A percentile compares a stretch with the other conserved stretches of the same genome.
Evolutionary conservation across 2,113 vertebrate species (phyloP).

Genomic region (Colinus virginianus): DNA sequence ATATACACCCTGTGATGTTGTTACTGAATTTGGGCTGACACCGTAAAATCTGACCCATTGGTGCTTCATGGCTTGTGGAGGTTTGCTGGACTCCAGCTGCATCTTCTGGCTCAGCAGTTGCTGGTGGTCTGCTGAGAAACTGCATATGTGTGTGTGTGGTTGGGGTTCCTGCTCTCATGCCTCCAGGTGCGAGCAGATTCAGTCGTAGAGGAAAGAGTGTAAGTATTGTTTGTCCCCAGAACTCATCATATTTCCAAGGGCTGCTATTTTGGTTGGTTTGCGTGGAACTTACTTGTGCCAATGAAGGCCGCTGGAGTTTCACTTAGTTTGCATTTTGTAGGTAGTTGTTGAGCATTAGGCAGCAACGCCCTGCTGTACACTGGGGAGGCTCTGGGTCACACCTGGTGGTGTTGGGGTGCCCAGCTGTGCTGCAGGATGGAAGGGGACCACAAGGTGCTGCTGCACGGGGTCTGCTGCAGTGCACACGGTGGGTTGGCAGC

Average conservation of each 20-base stretch:
- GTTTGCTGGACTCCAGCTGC: constrained; percentile 44
- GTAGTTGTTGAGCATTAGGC: background rate
- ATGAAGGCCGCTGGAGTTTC: background rate
- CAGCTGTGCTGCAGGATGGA: accelerated
- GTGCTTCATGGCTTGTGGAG: background rate
- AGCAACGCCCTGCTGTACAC: background rate
- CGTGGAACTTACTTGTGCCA: background rate
- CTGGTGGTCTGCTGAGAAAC: constrained; percentile 9
- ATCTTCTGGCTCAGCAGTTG: background rate
- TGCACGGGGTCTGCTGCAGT: background rate
- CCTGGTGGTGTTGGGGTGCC: background rate
- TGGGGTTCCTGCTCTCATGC: background rate
- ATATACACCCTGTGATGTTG: background rate
- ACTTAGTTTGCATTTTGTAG: background rate
- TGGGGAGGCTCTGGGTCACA: background rate
- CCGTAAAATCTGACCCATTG: constrained; percentile 5
- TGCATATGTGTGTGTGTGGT: background rate
- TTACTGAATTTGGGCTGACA: constrained; percentile 14
- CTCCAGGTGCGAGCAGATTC: background rate
- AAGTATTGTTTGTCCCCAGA: background rate
- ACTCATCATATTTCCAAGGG: background rate
- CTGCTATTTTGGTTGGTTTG: constrained; percentile 7
- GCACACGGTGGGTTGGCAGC: background rate
- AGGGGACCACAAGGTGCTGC: background rate
- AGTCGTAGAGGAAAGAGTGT: background rate